phyloP scores from a whole-genome alignment of 1,140 invertebrate species.

The Hypsibius dujardini region DNA sequence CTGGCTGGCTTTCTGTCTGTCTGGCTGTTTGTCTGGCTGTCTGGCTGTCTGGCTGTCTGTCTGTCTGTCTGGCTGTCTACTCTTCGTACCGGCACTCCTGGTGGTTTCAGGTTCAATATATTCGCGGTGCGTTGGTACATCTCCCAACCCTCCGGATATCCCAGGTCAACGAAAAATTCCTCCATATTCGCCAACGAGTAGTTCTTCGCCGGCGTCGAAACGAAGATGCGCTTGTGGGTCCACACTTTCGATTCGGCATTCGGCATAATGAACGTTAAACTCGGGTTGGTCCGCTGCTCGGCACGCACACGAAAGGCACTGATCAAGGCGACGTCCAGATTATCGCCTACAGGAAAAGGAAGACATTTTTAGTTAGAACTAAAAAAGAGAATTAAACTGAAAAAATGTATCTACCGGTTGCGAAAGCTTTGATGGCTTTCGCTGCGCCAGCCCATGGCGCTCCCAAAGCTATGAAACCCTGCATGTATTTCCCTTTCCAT shows the following conservation, averaged over 20 bases:
- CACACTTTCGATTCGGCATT: constrained; percentile 53
- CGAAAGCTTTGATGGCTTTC: constrained; percentile 79
- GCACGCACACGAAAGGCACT: constrained; percentile 53
- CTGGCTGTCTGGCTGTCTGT: too few species aligned
- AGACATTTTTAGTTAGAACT: too few species aligned
- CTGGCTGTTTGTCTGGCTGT: too few species aligned
- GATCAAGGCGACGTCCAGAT: constrained; percentile 68
- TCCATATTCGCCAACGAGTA: constrained; percentile 66
- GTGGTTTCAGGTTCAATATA: constrained; percentile 53
- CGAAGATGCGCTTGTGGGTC: constrained; percentile 58
- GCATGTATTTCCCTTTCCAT: constrained; percentile 85
- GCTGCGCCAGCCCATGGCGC: constrained; percentile 86
- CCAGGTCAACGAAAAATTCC: constrained; percentile 65
- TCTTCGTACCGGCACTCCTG: constrained; percentile 52
- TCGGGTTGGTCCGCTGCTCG: constrained; percentile 82
- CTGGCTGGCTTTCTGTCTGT: too few species aligned
- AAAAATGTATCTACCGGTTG: constrained; percentile 50
- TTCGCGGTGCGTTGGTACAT: constrained; percentile 65
- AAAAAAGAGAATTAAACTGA: neutral
- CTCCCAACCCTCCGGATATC: constrained; percentile 61
- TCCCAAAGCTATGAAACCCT: constrained; percentile 57
- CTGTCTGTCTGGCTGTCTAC: too few species aligned
- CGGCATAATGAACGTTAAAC: constrained; percentile 79
- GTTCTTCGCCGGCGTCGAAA: constrained; percentile 53
- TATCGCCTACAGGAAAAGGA: constrained; percentile 63